Conservation (phyloP, 2,797 vertebrate species). For the Tamandua tetradactyla region DNA sequence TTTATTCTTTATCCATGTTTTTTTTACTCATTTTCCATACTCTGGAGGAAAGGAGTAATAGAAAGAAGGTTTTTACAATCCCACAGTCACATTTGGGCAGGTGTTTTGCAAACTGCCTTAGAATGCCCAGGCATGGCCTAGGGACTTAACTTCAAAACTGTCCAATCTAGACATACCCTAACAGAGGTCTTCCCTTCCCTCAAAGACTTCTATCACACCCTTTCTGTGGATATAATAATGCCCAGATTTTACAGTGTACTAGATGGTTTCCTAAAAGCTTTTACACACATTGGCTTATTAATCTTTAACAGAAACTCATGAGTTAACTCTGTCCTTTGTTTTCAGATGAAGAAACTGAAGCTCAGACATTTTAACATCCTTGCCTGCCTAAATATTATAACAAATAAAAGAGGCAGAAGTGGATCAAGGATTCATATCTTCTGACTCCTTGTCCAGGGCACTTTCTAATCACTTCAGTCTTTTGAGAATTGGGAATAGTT, state of each 20-base stretch:
- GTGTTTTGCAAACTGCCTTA: neutral
- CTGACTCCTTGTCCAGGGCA: neutral
- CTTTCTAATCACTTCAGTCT: conserved; percentile 11
- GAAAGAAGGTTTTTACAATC: no score
- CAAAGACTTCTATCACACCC: neutral
- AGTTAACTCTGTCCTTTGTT: neutral
- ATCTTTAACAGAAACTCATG: neutral
- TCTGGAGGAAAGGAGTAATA: no score
- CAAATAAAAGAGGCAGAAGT: neutral
- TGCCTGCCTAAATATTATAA: neutral
- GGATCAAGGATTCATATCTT: neutral
- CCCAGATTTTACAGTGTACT: neutral
- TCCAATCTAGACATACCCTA: neutral
- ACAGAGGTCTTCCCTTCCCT: neutral
- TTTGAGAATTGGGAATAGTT: conserved; percentile 51
- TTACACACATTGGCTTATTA: neutral
- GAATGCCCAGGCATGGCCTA: neutral
- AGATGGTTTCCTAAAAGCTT: neutral
- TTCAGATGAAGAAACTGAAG: conserved; percentile 22
- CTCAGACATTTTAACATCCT: neutral
- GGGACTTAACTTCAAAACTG: neutral
- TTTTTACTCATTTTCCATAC: no score
- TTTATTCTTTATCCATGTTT: no score
- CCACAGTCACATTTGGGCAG: no score
- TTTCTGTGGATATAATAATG: neutral